phyloP scores from a whole-genome alignment of 2,113 vertebrate species.

The Choloepus hoffmanni region DNA sequence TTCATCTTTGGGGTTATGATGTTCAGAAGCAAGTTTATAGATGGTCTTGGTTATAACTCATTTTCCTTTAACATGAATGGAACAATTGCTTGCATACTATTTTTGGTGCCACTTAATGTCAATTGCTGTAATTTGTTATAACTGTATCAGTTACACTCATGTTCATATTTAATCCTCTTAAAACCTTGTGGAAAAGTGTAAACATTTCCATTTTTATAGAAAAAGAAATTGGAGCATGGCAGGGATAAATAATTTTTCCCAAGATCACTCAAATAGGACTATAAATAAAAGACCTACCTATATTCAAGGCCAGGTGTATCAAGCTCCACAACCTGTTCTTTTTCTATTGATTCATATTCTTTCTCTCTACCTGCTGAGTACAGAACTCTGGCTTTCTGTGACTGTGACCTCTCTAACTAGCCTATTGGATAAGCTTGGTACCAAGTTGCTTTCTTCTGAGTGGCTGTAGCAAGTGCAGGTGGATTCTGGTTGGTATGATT shows the following conservation, averaged over 20 bases:
- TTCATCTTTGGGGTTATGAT: neutral
- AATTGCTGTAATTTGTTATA: neutral
- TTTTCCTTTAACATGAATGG: neutral
- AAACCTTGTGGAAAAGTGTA: neutral
- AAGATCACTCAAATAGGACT: neutral
- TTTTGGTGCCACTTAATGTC: neutral
- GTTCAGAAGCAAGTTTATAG: neutral
- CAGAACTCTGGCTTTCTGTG: neutral
- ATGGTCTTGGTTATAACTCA: neutral
- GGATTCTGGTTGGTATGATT: neutral
- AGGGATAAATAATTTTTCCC: constrained; percentile 6
- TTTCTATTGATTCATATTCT: neutral
- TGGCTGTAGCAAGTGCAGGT: neutral
- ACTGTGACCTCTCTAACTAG: neutral
- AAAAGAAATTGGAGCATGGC: neutral
- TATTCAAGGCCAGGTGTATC: neutral
- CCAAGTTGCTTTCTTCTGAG: neutral
- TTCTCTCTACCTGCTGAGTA: neutral
- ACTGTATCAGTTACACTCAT: neutral
- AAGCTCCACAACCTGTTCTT: neutral
- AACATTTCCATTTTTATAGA: constrained; percentile 42
- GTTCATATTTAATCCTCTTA: neutral
- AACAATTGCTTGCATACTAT: neutral
- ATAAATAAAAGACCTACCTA: neutral
- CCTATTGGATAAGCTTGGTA: neutral